Base-by-base conservation (phyloP, 2,888 invertebrate species). In the Thera britannica region DNA sequence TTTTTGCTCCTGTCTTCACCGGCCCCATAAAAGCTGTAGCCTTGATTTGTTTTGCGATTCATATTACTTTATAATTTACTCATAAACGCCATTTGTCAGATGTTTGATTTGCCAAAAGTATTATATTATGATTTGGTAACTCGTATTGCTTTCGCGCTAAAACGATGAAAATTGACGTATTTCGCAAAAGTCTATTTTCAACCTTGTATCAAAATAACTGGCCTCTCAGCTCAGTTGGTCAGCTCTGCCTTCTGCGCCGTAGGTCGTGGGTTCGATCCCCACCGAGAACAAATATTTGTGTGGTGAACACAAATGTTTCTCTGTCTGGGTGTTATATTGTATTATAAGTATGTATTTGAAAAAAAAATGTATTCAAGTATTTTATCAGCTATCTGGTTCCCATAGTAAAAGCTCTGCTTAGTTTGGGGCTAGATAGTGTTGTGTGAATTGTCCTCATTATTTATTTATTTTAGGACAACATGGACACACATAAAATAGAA, bases 401-500 rank as follows among this genome's bases (percentile, higher is more conserved):
- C 23, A 23, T 23, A 23, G 23, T 23, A 23, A 23, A 23, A 23
- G 23, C 23, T 23, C 23, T 23, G 23, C 23, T 23, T 23, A 23
- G 23, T 23, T 23, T 23, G 23, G 23, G 23, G 23, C 23, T 23
- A 23, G 23, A 23, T 23, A 23, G 23, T 23, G 23, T 23, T 23
- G 23, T 23, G 23, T 23, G 23, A 23, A 23, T 23, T 23, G 23
- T 23, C 23, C 23, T 23, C 23, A 23, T 23, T 23, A 23, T 23
- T 23, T 23, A 23, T 23, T 23, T 49, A 60, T 95, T 95, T 75
- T 90, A 97, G 97, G 97, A 96, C 71, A 97, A 96, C 83, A 95
- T 96, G 79, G 95, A 95, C 65, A 94, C 95, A 4, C 95, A 96
- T 65, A 94, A 95, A 82, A 93, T 95, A 67, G 96, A 96, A 80